Conservation (phyloP, 2,113 vertebrate genomes). For the Petrocephalus zakoni region DNA sequence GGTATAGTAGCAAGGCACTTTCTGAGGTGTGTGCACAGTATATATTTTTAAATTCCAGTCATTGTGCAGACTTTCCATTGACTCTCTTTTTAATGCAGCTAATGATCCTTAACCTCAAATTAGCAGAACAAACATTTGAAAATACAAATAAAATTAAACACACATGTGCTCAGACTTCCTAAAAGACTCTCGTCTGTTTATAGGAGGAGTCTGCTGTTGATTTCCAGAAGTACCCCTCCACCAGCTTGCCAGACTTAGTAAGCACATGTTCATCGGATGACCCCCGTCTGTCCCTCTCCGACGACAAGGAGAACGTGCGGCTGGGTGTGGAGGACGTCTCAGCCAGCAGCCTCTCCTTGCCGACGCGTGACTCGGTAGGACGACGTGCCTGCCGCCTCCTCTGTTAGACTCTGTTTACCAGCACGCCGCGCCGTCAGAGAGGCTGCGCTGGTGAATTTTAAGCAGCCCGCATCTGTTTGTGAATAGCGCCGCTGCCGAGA, state of each 20-base stretch:
- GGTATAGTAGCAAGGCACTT: background rate
- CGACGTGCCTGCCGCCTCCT: background rate
- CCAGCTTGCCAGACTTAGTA: slow-evolving; percentile 85
- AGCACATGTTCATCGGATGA: slow-evolving; percentile 72
- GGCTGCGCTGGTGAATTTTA: background rate
- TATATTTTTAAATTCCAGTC: background rate
- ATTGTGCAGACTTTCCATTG: background rate
- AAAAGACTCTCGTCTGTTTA: background rate
- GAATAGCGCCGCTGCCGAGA: background rate
- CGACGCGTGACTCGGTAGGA: slow-evolving; percentile 62
- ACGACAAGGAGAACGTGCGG: slow-evolving; percentile 70
- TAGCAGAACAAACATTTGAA: background rate
- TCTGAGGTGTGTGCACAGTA: background rate
- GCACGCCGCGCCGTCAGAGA: background rate
- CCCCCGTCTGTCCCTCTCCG: slow-evolving; percentile 54
- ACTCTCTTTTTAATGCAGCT: background rate
- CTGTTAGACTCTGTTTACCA: background rate
- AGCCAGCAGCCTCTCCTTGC: slow-evolving; percentile 44
- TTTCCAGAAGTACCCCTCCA: slow-evolving; percentile 76
- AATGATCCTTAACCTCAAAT: background rate
- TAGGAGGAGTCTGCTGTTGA: slow-evolving; percentile 73
- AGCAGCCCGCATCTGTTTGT: background rate
- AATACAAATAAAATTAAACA: too few relatives aligned
- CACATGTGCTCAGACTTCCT: background rate
- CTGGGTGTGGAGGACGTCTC: slow-evolving; percentile 60